A percentile compares a stretch with the other conserved stretches of the same genome.
Conservation (phyloP, 2,797 vertebrate species). For the Taeniopygia guttata region DNA sequence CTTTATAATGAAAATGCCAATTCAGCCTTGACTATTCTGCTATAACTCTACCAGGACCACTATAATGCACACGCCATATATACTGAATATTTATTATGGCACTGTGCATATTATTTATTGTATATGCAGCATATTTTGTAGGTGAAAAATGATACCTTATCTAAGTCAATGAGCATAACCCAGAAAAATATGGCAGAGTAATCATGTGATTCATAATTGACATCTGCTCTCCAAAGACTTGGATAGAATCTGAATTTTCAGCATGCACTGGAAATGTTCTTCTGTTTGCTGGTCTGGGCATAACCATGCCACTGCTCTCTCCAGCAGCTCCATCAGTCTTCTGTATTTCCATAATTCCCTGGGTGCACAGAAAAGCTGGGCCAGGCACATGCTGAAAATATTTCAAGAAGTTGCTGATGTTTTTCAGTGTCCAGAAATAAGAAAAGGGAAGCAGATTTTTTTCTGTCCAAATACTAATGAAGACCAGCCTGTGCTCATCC, state of each 20-base stretch:
- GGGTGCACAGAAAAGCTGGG: not conserved
- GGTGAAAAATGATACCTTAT: slow-evolving; percentile 67
- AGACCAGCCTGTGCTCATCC: not conserved
- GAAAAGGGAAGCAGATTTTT: not conserved
- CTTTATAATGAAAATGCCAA: slow-evolving; percentile 54
- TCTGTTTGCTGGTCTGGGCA: slow-evolving; percentile 4
- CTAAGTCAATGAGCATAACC: slow-evolving; percentile 65
- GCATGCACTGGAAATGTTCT: not conserved
- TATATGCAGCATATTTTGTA: slow-evolving; percentile 56
- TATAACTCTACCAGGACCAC: slow-evolving; percentile 45
- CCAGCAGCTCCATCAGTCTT: slow-evolving; percentile 10
- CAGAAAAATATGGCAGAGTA: slow-evolving; percentile 54
- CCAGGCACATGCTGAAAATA: slow-evolving; percentile 22
- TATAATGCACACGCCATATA: slow-evolving; percentile 38
- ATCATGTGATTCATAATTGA: slow-evolving; percentile 59
- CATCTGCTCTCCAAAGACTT: slow-evolving; percentile 55
- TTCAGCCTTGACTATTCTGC: slow-evolving; percentile 62
- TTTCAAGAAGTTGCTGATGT: slow-evolving; percentile 29
- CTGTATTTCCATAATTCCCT: not conserved
- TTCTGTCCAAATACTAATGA: not conserved
- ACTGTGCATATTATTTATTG: slow-evolving; percentile 61
- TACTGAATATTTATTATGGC: slow-evolving; percentile 61
- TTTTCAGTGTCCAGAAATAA: slow-evolving; percentile 17
- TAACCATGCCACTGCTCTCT: not conserved
- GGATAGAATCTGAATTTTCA: slow-evolving; percentile 50